Evolutionary conservation across 2,113 vertebrate genomes (phyloP).

Genomic region (Mormyrus lacerda): DNA sequence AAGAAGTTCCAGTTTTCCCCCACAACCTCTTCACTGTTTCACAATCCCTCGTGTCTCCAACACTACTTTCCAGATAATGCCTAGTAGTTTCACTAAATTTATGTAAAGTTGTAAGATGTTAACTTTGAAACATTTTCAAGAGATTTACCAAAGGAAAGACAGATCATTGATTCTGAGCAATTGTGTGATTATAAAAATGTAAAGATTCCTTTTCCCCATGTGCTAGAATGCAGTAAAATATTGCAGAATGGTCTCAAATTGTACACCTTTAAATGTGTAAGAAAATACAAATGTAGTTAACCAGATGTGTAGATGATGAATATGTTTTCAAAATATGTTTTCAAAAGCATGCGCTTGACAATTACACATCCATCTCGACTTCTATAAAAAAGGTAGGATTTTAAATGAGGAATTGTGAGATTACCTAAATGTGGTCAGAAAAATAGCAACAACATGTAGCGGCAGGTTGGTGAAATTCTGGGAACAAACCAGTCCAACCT

Average conservation of each 20-base stretch:
- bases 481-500: not conserved
- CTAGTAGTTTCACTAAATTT: not conserved
- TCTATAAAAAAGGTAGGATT: not conserved
- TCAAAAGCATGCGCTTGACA: not conserved
- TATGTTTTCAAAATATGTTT: not conserved
- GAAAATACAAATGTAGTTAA: not conserved
- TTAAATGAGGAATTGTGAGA: not conserved
- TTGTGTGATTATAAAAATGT: not conserved
- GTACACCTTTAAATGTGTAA: not conserved
- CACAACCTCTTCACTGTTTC: not conserved
- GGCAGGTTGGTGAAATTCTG: not conserved
- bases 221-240: not conserved
- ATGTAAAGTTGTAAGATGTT: not conserved
- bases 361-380: not conserved
- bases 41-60: not conserved
- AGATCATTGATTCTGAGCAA: not conserved
- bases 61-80: not conserved
- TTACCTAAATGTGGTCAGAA: not conserved
- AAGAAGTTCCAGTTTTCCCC: not conserved
- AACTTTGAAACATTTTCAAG: not conserved
- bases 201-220: not conserved
- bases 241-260: not conserved
- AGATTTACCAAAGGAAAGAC: not conserved
- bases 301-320: not conserved
- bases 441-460: not conserved